phyloP scores from a whole-genome alignment of 1,140 invertebrate genomes.

The Papilio polyxenes region DNA sequence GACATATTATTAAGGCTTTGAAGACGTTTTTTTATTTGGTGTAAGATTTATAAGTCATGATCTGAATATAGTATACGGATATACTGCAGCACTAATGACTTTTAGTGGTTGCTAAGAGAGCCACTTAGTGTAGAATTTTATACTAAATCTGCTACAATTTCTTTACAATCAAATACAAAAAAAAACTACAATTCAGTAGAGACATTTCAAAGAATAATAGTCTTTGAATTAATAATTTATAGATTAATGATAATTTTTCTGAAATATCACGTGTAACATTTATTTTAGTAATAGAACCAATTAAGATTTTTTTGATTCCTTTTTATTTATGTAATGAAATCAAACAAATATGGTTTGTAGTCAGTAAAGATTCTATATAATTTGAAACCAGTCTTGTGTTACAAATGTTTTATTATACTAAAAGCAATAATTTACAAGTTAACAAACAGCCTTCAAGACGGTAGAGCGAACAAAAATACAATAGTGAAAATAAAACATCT shows the following conservation, averaged over 20 bases:
- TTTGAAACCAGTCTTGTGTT: neutral
- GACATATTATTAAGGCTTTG: neutral
- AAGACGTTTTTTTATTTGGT: neutral
- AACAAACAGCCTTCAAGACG: slow-evolving; percentile 19
- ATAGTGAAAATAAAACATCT: slow-evolving; percentile 66
- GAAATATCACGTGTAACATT: too few relatives aligned
- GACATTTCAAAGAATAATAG: too few relatives aligned
- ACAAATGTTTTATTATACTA: neutral
- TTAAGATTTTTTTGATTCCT: neutral
- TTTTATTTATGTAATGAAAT: neutral
- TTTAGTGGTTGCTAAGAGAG: neutral
- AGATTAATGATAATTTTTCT: too few relatives aligned
- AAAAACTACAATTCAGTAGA: too few relatives aligned
- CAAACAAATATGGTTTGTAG: neutral
- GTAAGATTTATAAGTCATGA: neutral
- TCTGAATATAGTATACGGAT: too few relatives aligned
- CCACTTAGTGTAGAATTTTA: neutral
- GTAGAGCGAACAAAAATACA: slow-evolving; percentile 51
- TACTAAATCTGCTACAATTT: too few relatives aligned
- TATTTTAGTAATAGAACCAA: neutral
- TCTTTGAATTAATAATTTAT: too few relatives aligned
- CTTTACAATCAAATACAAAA: too few relatives aligned
- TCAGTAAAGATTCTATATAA: neutral
- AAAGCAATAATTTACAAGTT: neutral
- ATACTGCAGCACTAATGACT: too few relatives aligned